Percentiles rank a stretch among this genome's conserved stretches.
These are phyloP conservation scores for Pristionchus entomophagus DNA, from an alignment of 2,888 invertebrate species.

Conservation along the genomic window DNA sequence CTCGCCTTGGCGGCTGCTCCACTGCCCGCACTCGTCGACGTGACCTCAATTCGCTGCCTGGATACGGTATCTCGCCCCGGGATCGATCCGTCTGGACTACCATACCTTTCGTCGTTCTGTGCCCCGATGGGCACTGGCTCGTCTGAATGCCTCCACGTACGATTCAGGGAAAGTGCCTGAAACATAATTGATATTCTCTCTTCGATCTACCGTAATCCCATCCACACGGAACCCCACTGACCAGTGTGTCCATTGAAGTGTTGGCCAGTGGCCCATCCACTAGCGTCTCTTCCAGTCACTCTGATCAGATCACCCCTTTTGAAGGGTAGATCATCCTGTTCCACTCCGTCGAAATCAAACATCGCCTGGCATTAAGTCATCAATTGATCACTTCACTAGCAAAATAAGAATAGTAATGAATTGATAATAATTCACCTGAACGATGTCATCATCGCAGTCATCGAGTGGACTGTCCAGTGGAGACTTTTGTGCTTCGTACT, in stretches of 20 bases:
- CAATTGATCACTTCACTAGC: background rate
- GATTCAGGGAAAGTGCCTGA: conserved; percentile 31
- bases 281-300: conserved; percentile 40
- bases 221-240: background rate
- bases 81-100: background rate
- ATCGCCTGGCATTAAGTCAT: conserved; percentile 13
- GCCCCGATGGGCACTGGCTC: conserved; percentile 11
- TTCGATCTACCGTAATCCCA: background rate
- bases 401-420: background rate
- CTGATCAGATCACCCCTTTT: conserved; percentile 36
- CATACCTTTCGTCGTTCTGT: conserved; percentile 16
- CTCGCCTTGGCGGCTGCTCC: conserved; percentile 42
- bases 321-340: conserved; percentile 38
- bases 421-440: background rate
- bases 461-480: conserved; percentile 9
- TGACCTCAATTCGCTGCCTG: conserved; percentile 40
- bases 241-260: conserved; percentile 41
- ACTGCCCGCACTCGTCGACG: conserved; percentile 7
- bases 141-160: conserved; percentile 15
- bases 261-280: conserved; percentile 35
- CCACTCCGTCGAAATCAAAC: conserved; percentile 41
- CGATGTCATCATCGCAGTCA: conserved; percentile 26
- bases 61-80: background rate
- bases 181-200: background rate
- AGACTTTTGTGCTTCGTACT: background rate